Evolutionary conservation across 1,140 invertebrate genomes (phyloP).

Genomic region (Phthorimaea operculella): DNA sequence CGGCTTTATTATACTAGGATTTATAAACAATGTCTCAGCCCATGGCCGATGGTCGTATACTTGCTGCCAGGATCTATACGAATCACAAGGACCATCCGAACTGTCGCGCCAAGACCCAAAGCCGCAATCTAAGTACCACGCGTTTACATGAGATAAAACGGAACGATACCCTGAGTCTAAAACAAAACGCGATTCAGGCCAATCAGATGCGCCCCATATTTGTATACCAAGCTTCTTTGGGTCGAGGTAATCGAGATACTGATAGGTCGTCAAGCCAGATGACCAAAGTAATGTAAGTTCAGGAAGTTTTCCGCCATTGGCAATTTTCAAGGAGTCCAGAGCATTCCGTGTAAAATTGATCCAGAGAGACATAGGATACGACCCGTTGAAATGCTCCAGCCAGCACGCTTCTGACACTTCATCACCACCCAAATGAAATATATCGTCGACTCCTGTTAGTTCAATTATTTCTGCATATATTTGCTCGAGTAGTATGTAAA

Average conservation of each 20-base stretch:
- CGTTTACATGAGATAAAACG: conserved; percentile 85
- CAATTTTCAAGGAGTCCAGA: conserved; percentile 70
- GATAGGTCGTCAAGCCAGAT: conserved; percentile 79
- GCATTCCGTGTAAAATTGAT: conserved; percentile 78
- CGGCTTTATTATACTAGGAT: conserved; percentile 43
- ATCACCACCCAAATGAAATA: conserved; percentile 87
- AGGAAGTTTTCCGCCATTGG: conserved; percentile 74
- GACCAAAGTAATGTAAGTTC: conserved; percentile 81
- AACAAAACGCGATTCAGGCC: conserved; percentile 79
- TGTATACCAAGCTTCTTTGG: conserved; percentile 69
- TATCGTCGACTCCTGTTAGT: conserved; percentile 72
- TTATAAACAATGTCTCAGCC: conserved; percentile 68
- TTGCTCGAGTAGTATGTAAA: conserved; percentile 75
- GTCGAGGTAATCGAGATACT: conserved; percentile 70
- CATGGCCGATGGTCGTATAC: conserved; percentile 85
- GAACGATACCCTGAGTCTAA: conserved; percentile 79
- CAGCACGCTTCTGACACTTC: conserved; percentile 78
- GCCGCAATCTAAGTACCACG: conserved; percentile 88
- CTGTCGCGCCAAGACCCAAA: conserved; percentile 82
- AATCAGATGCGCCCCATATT: conserved; percentile 81
- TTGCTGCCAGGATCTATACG: conserved; percentile 85
- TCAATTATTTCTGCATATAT: conserved; percentile 76
- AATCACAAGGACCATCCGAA: conserved; percentile 76
- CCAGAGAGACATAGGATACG: conserved; percentile 79
- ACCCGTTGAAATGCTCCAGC: conserved; percentile 78